phyloP scores from a whole-genome alignment of 1,140 invertebrate species.

The Musca domestica region DNA sequence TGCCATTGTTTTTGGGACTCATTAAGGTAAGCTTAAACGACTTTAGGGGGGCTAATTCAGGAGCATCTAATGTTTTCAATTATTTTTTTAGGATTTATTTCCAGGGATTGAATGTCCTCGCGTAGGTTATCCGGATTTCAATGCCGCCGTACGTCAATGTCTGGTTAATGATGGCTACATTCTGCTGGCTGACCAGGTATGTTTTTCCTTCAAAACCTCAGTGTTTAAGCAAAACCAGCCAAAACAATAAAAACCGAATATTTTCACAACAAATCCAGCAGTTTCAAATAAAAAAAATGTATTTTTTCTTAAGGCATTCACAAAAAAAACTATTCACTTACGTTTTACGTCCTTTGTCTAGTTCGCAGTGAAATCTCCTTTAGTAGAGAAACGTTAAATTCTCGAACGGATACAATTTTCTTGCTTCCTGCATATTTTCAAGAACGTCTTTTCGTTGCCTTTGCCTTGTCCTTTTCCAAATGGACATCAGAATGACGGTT shows the following conservation, averaged over 20 bases:
- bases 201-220: background rate
- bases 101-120: conserved; percentile 83
- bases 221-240: background rate
- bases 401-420: conserved; percentile 1
- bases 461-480: background rate
- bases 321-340: background rate
- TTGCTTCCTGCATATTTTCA: background rate
- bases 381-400: too few relatives aligned
- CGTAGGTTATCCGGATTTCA: conserved; percentile 81
- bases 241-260: too few relatives aligned
- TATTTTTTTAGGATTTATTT: conserved; percentile 69
- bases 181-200: conserved; percentile 73
- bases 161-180: conserved; percentile 69
- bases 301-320: too few relatives aligned
- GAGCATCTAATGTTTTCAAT: background rate
- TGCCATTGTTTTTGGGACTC: conserved; percentile 82
- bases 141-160: conserved; percentile 69
- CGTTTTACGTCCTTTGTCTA: too few relatives aligned
- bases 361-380: too few relatives aligned
- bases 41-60: background rate
- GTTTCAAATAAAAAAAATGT: too few relatives aligned
- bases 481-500: background rate
- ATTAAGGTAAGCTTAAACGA: conserved; percentile 58
- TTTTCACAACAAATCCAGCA: too few relatives aligned
- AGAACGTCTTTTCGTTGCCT: background rate